phyloP scores from a whole-genome alignment of 1,140 invertebrate species.

The Littorina saxatilis region DNA sequence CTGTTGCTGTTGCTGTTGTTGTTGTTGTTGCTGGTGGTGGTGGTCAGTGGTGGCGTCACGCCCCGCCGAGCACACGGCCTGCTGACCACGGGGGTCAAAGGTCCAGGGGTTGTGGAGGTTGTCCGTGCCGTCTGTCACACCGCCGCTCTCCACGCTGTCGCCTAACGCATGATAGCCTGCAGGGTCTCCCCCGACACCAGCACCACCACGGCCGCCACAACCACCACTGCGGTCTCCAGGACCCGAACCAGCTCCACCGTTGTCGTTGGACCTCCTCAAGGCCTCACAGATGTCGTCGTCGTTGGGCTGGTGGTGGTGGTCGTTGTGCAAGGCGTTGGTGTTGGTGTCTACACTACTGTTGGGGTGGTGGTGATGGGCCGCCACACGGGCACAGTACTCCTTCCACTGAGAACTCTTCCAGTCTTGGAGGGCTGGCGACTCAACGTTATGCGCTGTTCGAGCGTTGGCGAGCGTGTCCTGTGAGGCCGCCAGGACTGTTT shows the following conservation, averaged over 20 bases:
- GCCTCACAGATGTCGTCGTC: slow-evolving; percentile 29
- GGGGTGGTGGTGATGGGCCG: neutral
- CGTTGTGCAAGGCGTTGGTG: neutral
- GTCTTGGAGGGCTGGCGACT: neutral
- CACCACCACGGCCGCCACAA: neutral
- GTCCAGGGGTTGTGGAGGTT: neutral
- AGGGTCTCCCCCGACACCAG: neutral
- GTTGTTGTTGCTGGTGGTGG: too few relatives aligned
- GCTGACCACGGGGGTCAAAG: neutral
- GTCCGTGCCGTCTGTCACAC: neutral
- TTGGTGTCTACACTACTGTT: neutral
- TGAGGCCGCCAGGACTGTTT: slow-evolving; percentile 22
- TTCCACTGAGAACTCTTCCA: neutral
- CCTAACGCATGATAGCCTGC: neutral
- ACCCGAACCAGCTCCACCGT: neutral
- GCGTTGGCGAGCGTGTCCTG: neutral
- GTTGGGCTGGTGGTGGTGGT: neutral
- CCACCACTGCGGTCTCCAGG: neutral
- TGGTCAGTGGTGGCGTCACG: neutral
- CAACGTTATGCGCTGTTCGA: neutral
- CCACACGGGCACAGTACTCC: neutral
- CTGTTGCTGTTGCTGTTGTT: neutral
- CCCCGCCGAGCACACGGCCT: neutral
- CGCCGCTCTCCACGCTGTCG: neutral
- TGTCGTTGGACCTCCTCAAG: slow-evolving; percentile 24